Percentiles rank a stretch among this genome's conserved stretches.
phyloP scores from a whole-genome alignment of 2,888 invertebrate genomes.

The Mesoligia furuncula region DNA sequence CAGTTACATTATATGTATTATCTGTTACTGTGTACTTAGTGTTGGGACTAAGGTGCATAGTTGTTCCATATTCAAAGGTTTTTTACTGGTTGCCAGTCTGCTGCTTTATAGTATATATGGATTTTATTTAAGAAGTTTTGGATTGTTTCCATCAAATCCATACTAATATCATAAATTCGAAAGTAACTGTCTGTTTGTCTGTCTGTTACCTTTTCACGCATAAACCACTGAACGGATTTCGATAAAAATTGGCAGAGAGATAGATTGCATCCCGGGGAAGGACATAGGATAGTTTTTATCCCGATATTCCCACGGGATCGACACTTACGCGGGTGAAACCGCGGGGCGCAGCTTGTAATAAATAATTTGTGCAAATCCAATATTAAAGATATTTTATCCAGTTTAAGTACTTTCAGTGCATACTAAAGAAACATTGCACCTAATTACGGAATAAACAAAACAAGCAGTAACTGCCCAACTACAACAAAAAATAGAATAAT shows the following conservation, averaged over 20 bases:
- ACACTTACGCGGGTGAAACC: no score
- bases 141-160: neutral
- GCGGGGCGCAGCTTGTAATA: no score
- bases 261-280: no score
- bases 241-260: no score
- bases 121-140: neutral
- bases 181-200: no score
- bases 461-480: neutral
- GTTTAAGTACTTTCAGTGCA: neutral
- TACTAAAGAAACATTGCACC: neutral
- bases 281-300: no score
- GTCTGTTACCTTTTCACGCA: no score
- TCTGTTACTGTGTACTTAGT: constrained; percentile 29
- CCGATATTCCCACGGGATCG: no score
- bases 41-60: neutral
- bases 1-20: constrained; percentile 28
- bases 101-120: neutral
- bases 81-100: neutral
- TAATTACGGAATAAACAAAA: constrained; percentile 23
- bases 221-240: no score
- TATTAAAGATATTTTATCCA: no score
- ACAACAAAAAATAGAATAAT: constrained; percentile 34
- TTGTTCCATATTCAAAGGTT: neutral
- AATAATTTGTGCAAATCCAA: neutral
- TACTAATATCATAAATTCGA: no score